Base-by-base conservation (phyloP, 1,140 invertebrate genomes). In the Mizuhopecten yessoensis region DNA sequence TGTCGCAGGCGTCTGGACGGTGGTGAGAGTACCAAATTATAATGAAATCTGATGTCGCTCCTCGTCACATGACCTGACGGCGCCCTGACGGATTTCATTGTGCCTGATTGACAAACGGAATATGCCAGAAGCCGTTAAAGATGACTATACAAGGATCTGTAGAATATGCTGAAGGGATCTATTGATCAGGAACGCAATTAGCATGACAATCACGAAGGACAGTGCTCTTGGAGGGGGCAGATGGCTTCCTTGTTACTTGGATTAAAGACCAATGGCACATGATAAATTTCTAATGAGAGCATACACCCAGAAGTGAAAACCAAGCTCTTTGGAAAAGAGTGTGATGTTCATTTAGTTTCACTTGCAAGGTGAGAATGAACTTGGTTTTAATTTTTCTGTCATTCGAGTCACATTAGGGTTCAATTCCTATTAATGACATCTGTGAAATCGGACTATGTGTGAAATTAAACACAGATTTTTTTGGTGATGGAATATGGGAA, bases 41-140 rank as follows among this genome's bases (percentile, higher is more conserved):
- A 75, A 75, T 29, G 11, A 75, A 75, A 75, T 75, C 57, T 75
- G 57, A 75, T 75, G 57, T 75, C 57, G 23, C 5, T 75, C 57
- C 57, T 29, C 17, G 57, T 75, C 57, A 75, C 57, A 75, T 75
- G 57, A 75, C 57, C 57, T 75, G 57, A 75, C n/a, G 57, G 57
- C 57, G n/a, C 57, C 57, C 23, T 75, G 57, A 75, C 57, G 57
- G 57, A 75, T 75, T 75, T 75, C 57, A 75, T 75, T 75, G 57
- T n/a, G 15, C n/a, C 57, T 75, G 57, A 75, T 75, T 75, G 57
- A 75, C 57, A 75, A n/a, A 75, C 57, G 57, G 57, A 75, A 75
- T 75, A 75, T 75, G 57, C 57, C 57, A 75, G 57, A 29, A 75
- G 57, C 57, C 57, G 57, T 75, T 29, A 75, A 75, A 75, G 57